Evolutionary conservation across 2,888 invertebrate genomes (phyloP).

Genomic region (Girardia tigrina): DNA sequence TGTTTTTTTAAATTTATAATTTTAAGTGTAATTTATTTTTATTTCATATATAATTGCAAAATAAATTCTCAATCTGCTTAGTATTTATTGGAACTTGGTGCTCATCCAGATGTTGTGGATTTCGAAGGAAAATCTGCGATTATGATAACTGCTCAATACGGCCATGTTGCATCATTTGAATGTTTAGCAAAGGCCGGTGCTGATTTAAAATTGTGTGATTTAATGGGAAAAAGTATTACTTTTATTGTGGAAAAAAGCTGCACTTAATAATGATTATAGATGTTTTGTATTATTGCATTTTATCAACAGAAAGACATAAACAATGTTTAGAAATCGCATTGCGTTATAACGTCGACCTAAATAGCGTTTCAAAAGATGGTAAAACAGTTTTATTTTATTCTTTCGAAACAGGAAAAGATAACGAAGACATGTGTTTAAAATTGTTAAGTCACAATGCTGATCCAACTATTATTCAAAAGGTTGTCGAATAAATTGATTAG

Average conservation of each 20-base stretch:
- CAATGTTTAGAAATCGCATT: slow-evolving; percentile 47
- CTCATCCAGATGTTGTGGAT: slow-evolving; percentile 50
- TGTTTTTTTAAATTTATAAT: too few relatives aligned
- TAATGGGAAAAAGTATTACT: slow-evolving; percentile 47
- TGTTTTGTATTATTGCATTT: slow-evolving; percentile 47
- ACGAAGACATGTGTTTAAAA: slow-evolving; percentile 46
- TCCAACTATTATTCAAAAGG: slow-evolving; percentile 45
- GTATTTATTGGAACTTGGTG: slow-evolving; percentile 38
- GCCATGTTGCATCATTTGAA: slow-evolving; percentile 48
- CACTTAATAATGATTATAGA: slow-evolving; percentile 40
- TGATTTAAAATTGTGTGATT: slow-evolving; percentile 46
- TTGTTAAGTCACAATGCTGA: slow-evolving; percentile 47
- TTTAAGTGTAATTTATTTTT: too few relatives aligned
- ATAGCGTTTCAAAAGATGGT: slow-evolving; percentile 46
- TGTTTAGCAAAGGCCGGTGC: slow-evolving; percentile 44
- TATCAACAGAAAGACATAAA: slow-evolving; percentile 47
- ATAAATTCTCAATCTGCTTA: too few relatives aligned
- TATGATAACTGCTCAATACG: slow-evolving; percentile 49
- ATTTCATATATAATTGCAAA: too few relatives aligned
- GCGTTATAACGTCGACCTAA: slow-evolving; percentile 46
- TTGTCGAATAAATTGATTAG: too few relatives aligned
- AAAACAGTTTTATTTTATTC: slow-evolving; percentile 45
- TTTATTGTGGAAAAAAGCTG: neutral
- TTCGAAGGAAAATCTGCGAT: slow-evolving; percentile 47
- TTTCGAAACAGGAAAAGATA: slow-evolving; percentile 47